These are phyloP conservation scores for Sycobia sp. DNA, from an alignment of 1,140 invertebrate species.

Conservation along the genomic window DNA sequence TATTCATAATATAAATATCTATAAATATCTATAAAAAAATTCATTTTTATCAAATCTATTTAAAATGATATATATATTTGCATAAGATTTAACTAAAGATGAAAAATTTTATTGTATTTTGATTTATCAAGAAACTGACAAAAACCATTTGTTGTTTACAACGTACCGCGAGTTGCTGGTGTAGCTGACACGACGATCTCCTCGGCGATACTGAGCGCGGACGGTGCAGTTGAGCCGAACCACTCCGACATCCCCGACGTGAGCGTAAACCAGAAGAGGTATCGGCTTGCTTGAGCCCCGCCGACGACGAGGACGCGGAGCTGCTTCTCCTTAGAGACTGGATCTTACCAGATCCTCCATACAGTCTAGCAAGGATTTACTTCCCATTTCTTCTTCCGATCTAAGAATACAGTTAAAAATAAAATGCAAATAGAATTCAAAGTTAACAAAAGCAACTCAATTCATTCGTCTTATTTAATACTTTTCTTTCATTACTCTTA, in stretches of 20 bases:
- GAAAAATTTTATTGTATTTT: no score
- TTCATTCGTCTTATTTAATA: no score
- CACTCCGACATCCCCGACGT: constrained; percentile 40
- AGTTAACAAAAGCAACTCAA: no score
- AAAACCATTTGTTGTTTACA: no score
- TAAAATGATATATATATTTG: neutral
- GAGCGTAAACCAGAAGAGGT: constrained; percentile 16
- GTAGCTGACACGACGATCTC: neutral
- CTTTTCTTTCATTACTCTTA: neutral
- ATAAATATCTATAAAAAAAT: neutral
- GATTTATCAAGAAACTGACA: no score
- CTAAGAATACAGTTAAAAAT: neutral
- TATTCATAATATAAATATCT: no score
- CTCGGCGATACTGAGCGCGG: constrained; percentile 24
- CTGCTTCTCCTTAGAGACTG: constrained; percentile 15
- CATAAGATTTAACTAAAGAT: neutral
- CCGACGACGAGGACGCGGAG: constrained; percentile 17
- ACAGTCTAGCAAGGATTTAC: constrained; percentile 4
- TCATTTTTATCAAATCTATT: neutral
- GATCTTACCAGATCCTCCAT: constrained; percentile 11
- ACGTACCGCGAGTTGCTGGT: constrained; percentile 11
- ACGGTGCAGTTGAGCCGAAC: constrained; percentile 1
- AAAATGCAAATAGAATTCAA: no score
- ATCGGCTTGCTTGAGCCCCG: constrained; percentile 12
- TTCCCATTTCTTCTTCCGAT: neutral